Conservation (phyloP, 2,113 vertebrate species). For the Tringa solitaria region DNA sequence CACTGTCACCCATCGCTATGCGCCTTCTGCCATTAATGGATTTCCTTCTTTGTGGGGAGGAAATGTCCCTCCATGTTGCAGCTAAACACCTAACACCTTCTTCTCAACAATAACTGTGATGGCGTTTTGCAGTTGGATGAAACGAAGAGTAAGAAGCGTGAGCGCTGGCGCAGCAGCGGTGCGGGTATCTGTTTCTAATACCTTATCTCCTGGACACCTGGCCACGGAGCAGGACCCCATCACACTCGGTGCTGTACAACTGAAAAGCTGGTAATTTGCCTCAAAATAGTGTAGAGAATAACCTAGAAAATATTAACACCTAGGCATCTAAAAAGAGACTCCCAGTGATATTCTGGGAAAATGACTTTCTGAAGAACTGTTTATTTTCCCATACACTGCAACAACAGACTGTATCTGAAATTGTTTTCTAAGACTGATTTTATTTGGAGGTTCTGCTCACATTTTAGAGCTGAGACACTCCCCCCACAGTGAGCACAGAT, state of each 20-base stretch:
- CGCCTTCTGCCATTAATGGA: neutral
- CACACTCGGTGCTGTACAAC: neutral
- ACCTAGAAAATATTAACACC: neutral
- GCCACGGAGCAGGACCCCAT: neutral
- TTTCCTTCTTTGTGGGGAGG: neutral
- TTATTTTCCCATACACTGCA: neutral
- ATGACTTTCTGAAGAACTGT: neutral
- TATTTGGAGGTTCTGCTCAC: slow-evolving; percentile 3
- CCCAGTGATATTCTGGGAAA: neutral
- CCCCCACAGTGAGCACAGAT: slow-evolving; percentile 57
- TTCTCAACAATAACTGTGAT: neutral
- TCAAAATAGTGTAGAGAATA: neutral
- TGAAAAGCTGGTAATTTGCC: neutral
- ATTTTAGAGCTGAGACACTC: slow-evolving; percentile 5
- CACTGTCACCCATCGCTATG: neutral
- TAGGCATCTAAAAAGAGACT: neutral
- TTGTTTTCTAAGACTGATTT: neutral
- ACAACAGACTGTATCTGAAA: neutral
- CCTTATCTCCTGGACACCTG: neutral
- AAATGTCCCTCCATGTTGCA: neutral
- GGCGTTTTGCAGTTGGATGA: neutral
- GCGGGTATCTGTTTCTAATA: neutral
- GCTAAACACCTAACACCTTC: neutral
- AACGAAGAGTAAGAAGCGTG: neutral
- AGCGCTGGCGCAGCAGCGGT: neutral